A percentile compares a stretch with the other conserved stretches of the same genome.
Evolutionary conservation across 2,888 invertebrate genomes (phyloP).

Genomic region (Fragum fragum): DNA sequence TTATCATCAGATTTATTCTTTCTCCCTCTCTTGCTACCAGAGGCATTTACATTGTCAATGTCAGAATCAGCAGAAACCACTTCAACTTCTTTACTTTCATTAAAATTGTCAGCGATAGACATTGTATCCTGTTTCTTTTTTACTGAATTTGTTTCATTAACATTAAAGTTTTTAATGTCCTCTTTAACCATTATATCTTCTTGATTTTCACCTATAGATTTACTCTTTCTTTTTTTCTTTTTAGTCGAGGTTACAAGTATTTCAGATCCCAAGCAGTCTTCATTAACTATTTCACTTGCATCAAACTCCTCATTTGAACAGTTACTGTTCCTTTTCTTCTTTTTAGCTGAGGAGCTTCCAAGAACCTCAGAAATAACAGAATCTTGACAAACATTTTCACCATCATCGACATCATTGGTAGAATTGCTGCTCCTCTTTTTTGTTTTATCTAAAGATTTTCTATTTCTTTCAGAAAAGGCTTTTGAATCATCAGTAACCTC

Average conservation of each 20-base stretch:
- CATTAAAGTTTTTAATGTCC: background rate
- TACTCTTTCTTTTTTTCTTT: background rate
- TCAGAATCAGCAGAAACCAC: background rate
- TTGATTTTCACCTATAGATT: background rate
- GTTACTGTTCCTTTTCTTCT: background rate
- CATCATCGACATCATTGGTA: background rate
- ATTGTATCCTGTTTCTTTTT: background rate
- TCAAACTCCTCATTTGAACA: background rate
- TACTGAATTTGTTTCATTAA: background rate
- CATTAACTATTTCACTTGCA: background rate
- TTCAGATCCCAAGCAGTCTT: background rate
- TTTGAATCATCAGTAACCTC: background rate
- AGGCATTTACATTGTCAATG: background rate
- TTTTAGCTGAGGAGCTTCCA: background rate
- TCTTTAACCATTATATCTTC: background rate
- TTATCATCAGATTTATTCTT: background rate
- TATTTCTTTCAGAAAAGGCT: background rate
- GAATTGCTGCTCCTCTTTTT: background rate
- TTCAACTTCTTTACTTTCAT: too few species aligned
- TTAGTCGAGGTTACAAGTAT: background rate
- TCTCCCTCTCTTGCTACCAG: background rate
- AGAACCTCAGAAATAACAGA: background rate
- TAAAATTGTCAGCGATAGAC: too few species aligned
- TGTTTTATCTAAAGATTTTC: background rate
- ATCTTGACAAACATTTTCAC: background rate